Conservation (phyloP, 2,113 vertebrate genomes). For the Sciurus niger region DNA sequence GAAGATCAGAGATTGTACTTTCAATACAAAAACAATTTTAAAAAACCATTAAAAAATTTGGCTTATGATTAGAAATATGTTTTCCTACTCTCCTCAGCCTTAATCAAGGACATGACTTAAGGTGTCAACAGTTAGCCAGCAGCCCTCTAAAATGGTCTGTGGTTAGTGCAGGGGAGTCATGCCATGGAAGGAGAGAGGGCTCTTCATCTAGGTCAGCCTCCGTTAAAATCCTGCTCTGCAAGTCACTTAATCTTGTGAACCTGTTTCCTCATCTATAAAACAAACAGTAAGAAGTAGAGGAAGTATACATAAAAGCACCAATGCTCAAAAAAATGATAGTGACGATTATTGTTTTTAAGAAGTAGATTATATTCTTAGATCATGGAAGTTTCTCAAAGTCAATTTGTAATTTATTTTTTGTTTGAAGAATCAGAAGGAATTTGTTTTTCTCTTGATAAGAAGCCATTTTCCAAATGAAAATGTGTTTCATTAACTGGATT, state of each 20-base stretch:
- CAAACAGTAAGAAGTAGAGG: background rate
- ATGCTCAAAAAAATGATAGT: background rate
- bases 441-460: background rate
- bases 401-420: constrained; percentile 37
- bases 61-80: background rate
- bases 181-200: background rate
- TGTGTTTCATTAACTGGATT: constrained; percentile 1
- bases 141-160: background rate
- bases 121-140: background rate
- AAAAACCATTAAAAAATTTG: background rate
- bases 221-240: background rate
- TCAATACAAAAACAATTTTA: background rate
- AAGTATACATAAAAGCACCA: background rate
- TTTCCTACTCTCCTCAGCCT: background rate
- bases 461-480: background rate
- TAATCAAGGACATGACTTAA: background rate
- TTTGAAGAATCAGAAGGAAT: constrained; percentile 26
- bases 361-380: background rate
- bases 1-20: constrained; percentile 5
- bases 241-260: background rate
- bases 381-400: background rate
- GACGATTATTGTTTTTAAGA: background rate
- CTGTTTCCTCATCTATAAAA: background rate
- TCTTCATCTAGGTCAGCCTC: background rate
- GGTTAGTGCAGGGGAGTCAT: background rate